Percentiles rank a stretch among this genome's conserved stretches.
phyloP scores from a whole-genome alignment of 2,888 invertebrate species.

The Brenthis daphne region DNA sequence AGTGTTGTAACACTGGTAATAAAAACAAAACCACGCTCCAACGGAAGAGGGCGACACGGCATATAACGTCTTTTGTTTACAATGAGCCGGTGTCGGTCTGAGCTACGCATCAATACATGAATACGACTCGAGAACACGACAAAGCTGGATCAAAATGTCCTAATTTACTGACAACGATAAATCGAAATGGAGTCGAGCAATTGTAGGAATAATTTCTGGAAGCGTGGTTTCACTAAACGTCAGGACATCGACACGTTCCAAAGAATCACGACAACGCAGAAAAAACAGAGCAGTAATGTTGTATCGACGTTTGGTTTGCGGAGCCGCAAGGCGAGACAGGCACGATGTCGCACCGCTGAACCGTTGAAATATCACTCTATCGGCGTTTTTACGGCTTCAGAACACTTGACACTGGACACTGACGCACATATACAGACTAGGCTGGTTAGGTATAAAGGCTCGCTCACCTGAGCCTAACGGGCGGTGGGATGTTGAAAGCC shows the following conservation, averaged over 20 bases:
- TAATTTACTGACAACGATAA: constrained; percentile 20
- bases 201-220: constrained; percentile 23
- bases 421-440: constrained; percentile 28
- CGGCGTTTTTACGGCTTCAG: constrained; percentile 61
- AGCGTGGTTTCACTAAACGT: constrained; percentile 37
- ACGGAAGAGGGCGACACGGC: constrained; percentile 43
- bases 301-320: constrained; percentile 64
- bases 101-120: constrained; percentile 30
- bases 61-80: constrained; percentile 48
- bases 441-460: constrained; percentile 39
- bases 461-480: constrained; percentile 82
- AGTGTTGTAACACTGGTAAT: constrained; percentile 33
- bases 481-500: constrained; percentile 87
- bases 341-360: constrained; percentile 56
- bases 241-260: constrained; percentile 44
- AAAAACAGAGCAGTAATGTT: constrained; percentile 51
- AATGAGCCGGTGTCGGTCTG: constrained; percentile 37
- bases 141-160: constrained; percentile 26
- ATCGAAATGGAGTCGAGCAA: constrained; percentile 25
- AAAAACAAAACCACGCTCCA: constrained; percentile 35
- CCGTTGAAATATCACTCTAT: constrained; percentile 60
- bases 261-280: constrained; percentile 43
- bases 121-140: constrained; percentile 13
- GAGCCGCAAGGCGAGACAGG: constrained; percentile 53
- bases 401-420: constrained; percentile 52